These are phyloP conservation scores for Rhopalosiphum padi DNA, from an alignment of 1,140 invertebrate genomes.

Conservation along the genomic window DNA sequence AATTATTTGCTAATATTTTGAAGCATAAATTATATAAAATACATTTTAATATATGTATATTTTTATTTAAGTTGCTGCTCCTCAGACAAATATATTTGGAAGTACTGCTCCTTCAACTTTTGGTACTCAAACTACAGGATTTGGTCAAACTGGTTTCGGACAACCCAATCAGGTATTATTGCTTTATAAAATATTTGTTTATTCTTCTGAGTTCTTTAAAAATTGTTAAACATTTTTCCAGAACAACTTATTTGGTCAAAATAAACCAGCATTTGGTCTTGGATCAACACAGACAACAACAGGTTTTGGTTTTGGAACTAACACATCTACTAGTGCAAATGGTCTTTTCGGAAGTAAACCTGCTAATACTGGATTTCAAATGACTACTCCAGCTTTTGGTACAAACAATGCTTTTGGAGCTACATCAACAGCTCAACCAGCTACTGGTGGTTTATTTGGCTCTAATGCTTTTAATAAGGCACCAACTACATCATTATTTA, in stretches of 20 bases:
- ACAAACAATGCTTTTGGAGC: conserved; percentile 66
- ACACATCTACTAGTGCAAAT: conserved; percentile 61
- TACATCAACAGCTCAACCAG: conserved; percentile 64
- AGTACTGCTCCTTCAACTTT: conserved; percentile 63
- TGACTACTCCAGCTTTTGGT: conserved; percentile 67
- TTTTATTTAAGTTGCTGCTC: conserved; percentile 62
- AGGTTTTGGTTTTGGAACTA: conserved; percentile 60
- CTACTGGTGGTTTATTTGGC: conserved; percentile 66
- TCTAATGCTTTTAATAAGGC: conserved; percentile 62
- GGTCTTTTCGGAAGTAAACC: conserved; percentile 64
- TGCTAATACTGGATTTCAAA: conserved; percentile 64
- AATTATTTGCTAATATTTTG: too few relatives aligned
- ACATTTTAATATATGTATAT: neutral
- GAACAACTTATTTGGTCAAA: conserved; percentile 66
- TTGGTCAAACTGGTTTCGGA: conserved; percentile 64
- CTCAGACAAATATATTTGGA: conserved; percentile 64
- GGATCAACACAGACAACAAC: conserved; percentile 62
- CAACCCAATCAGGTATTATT: conserved; percentile 56
- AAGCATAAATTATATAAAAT: neutral
- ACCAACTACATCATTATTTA: conserved; percentile 52
- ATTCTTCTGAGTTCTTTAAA: neutral
- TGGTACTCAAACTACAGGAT: conserved; percentile 64
- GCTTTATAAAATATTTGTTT: neutral
- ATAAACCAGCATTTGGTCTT: conserved; percentile 65
- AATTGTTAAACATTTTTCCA: conserved; percentile 59